Evolutionary conservation across 2,113 vertebrate genomes (phyloP), one percentile per base, ranked within the genome.

Genomic region (Buteo buteo): DNA sequence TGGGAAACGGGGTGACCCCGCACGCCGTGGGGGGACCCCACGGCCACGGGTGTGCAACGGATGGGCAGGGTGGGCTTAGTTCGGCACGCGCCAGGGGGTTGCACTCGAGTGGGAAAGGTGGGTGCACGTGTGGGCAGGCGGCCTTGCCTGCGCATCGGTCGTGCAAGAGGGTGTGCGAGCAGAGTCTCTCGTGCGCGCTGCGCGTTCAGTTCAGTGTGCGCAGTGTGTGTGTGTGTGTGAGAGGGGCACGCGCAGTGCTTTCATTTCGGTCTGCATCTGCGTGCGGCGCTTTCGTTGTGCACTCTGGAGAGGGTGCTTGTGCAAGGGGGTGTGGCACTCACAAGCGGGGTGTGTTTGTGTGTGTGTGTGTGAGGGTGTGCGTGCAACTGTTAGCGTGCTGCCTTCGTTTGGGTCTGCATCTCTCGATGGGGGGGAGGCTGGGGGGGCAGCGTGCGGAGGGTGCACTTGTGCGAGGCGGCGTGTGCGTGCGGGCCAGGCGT

Each of bases 111-210:
- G 12, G 28, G 38, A 66, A 66, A 58, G n/a, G 42, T 45, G 90
- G 34, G 67, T 36, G 36, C 34, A 8, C 1, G 3, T 5, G 66
- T 10, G 45, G 59, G 34, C 0, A 3, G 45, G n/a, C 40, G 61
- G 58, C 69, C 22, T 42, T 0, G 1, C 58, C 44, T 26, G 52
- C 15, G 80, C 2, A 2, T 42, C 0, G 0, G 52, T 49, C 22
- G 52, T 16, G 80, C 2, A 2, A 78, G 24, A 50, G 44, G 24
- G 29, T 11, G 15, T 9, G 36, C 25, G 50, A 84, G 34, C 58
- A 18, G 5, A 13, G 38, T 4, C 11, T 4, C 13, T 22, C 1
- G 0, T 0, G 3, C 5, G 24, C 0, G 3, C 12, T 5, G 19
- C 8, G 38, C 2, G 67, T n/a, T 80, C 11, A 3, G 3, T 1